Base-by-base conservation (phyloP, 2,888 invertebrate genomes). In the Orthosia gothica region DNA sequence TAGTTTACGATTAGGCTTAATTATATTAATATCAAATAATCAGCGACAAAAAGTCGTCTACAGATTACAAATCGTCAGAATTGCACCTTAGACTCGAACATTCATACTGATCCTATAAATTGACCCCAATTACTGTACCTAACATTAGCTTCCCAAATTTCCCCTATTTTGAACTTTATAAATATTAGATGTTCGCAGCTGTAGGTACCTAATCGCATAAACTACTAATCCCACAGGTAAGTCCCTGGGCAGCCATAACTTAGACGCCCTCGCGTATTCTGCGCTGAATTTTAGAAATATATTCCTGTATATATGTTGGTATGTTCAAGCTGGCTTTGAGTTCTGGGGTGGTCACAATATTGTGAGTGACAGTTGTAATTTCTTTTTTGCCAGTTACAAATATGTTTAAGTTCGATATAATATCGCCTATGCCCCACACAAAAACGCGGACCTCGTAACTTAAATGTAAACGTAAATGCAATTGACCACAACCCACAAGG, bases 261-360 rank as follows among this genome's bases (percentile, higher is more conserved):
- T 84, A 79, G 72, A 62, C 58, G 57, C 76, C 68, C 62, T 20
- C 64, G 70, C 66, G 71, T 55, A 64, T 72, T 52, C 80, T 32
- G 54, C 50, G 58, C 62, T 80, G 73, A 77, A 82, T 82, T 83
- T 81, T 81, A 74, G 76, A 83, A 82, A 81, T 68, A 82, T 80
- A 72, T 61, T n/a, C 32, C 52, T 66, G 58, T 59, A n/a, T 55
- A 65, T 40, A n/a, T 13, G 26, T 55, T 66, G 20, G 47, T 73
- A 66, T 64, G 12, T 80, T 76, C 59, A 80, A 55, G 57, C 65
- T 70, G 13, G 45, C 47, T 81, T 64, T 70, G 70, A 74, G 47
- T 68, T 71, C 55, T 54, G 66, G 13, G 45, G 49, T 61, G n/a
- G n/a, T n/a, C 15, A 59, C 40, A 65, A 52, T 68, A 40, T 61